Evolutionary conservation across 2,888 invertebrate species (phyloP).

Genomic region (Pseudanteris insignis): DNA sequence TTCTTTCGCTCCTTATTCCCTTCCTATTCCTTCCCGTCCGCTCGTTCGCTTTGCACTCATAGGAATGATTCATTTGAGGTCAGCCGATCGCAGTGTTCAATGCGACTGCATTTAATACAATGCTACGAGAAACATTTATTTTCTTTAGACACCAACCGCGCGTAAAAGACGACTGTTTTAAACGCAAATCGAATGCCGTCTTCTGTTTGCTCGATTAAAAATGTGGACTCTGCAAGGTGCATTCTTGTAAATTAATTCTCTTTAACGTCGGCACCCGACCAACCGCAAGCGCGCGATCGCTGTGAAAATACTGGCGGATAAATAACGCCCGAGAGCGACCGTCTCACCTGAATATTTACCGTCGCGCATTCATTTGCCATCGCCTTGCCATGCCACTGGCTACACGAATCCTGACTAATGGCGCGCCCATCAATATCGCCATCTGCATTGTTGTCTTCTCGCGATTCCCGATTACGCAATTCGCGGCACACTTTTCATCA

Average conservation of each 20-base stretch:
- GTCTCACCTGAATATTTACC: neutral
- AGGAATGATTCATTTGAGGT: conserved; percentile 42
- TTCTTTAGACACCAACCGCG: conserved; percentile 13
- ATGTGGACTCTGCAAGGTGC: no score
- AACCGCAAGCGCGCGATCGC: no score
- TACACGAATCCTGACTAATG: conserved; percentile 13
- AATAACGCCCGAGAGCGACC: conserved; percentile 5
- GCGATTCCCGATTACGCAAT: no score
- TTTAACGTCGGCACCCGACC: no score
- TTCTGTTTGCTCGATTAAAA: conserved; percentile 27
- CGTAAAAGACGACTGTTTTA: conserved; percentile 27
- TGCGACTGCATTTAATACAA: conserved; percentile 37
- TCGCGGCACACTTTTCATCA: neutral
- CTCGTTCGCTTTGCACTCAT: conserved; percentile 16
- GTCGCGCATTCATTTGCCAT: neutral
- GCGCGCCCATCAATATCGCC: conserved; percentile 17
- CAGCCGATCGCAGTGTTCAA: conserved; percentile 38
- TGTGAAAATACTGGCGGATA: no score
- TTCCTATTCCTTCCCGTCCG: neutral
- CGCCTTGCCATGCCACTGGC: neutral
- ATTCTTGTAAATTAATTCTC: no score
- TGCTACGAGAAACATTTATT: conserved; percentile 34
- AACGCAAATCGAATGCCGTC: conserved; percentile 26
- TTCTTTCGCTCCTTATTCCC: neutral
- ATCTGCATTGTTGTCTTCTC: no score